phyloP scores from a whole-genome alignment of 2,113 vertebrate genomes.

The Holacanthus passer region DNA sequence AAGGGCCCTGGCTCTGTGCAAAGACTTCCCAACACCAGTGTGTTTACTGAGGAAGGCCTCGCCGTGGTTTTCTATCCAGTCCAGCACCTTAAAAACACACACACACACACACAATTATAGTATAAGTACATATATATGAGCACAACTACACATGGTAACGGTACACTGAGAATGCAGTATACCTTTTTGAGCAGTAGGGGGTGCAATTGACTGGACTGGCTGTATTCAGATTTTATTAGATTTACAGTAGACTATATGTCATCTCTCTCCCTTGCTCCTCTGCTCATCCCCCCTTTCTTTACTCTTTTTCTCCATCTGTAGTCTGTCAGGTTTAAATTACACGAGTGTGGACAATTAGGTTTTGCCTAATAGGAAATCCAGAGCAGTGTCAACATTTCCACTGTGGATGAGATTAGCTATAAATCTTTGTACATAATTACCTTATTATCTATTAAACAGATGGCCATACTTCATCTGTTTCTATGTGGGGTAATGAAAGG shows the following conservation, averaged over 20 bases:
- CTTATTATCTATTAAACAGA: slow-evolving; percentile 62
- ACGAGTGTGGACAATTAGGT: slow-evolving; percentile 35
- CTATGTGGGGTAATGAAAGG: slow-evolving; percentile 50
- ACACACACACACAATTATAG: slow-evolving; percentile 23
- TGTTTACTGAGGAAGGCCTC: slow-evolving; percentile 99
- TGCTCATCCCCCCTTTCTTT: slow-evolving; percentile 11
- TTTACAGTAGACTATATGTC: slow-evolving; percentile 35
- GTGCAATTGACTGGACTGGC: slow-evolving; percentile 34
- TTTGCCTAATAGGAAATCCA: slow-evolving; percentile 46
- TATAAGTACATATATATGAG: neutral
- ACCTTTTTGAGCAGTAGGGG: slow-evolving; percentile 58
- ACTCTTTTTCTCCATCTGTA: slow-evolving; percentile 26
- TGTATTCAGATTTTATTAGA: slow-evolving; percentile 20
- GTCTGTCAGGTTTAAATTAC: slow-evolving; percentile 43
- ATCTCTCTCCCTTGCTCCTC: slow-evolving; percentile 6
- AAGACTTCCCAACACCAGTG: slow-evolving; percentile 96
- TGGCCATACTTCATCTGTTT: slow-evolving; percentile 45
- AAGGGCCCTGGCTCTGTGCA: slow-evolving; percentile 95
- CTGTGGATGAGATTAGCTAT: slow-evolving; percentile 37
- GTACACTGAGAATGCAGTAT: slow-evolving; percentile 33
- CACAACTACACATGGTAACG: neutral
- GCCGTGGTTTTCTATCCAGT: slow-evolving; percentile 99
- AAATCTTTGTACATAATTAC: slow-evolving; percentile 50
- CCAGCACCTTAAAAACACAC: slow-evolving; percentile 89
- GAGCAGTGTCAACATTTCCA: slow-evolving; percentile 48